Conservation (phyloP, 2,888 invertebrate genomes). For the Drosophila incognita region DNA sequence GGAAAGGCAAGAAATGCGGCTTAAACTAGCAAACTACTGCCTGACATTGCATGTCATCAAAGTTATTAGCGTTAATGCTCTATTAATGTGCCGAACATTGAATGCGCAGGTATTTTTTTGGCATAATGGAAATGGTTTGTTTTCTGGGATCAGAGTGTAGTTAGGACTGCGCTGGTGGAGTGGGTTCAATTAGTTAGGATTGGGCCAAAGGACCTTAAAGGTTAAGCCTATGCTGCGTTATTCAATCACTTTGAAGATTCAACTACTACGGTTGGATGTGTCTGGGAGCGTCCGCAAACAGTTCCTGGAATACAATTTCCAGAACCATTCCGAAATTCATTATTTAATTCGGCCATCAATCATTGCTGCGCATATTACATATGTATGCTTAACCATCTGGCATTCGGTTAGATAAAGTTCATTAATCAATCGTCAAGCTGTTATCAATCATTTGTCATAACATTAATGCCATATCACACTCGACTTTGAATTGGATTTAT, state of each 20-base stretch:
- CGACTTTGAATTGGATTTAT: neutral
- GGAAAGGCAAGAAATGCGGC: slow-evolving; percentile 6
- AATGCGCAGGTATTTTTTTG: slow-evolving; percentile 11
- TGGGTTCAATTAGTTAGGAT: slow-evolving; percentile 31
- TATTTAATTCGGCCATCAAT: slow-evolving; percentile 24
- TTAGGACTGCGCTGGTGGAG: neutral
- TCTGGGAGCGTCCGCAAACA: neutral
- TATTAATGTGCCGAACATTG: slow-evolving; percentile 51
- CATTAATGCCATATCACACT: neutral
- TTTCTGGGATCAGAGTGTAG: slow-evolving; percentile 13
- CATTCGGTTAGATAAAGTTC: slow-evolving; percentile 24
- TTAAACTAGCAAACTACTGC: slow-evolving; percentile 5
- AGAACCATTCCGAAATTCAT: slow-evolving; percentile 11
- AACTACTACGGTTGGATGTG: no score
- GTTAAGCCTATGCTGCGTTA: neutral
- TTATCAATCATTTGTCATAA: slow-evolving; percentile 43
- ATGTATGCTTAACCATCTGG: slow-evolving; percentile 26
- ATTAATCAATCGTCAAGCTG: slow-evolving; percentile 49
- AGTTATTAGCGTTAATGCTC: slow-evolving; percentile 68
- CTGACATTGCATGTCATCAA: slow-evolving; percentile 67
- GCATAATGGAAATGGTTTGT: slow-evolving; percentile 32
- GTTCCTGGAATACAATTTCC: neutral
- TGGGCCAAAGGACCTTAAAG: neutral
- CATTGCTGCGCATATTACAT: slow-evolving; percentile 23
- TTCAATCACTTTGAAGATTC: slow-evolving; percentile 19